These are phyloP conservation scores for Larimichthys crocea DNA, from an alignment of 2,113 vertebrate species.

Conservation along the genomic window DNA sequence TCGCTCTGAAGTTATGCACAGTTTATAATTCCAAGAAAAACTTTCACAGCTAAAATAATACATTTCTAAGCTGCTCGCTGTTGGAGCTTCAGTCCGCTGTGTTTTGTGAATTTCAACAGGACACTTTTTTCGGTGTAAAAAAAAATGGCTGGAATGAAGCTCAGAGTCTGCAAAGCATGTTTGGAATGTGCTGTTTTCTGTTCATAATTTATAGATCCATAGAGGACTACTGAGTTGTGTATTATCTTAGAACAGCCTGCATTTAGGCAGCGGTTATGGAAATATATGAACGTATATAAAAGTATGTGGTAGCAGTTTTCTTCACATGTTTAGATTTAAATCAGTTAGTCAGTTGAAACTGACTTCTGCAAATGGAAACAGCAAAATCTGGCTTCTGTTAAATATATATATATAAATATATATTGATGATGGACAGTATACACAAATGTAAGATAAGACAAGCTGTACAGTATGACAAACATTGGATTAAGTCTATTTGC, in stretches of 20 bases:
- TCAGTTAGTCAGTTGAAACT: neutral
- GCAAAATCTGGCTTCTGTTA: neutral
- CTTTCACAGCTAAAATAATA: conserved; percentile 85
- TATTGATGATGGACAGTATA: neutral
- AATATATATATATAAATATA: neutral
- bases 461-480: neutral
- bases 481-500: neutral
- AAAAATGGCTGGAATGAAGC: conserved; percentile 65
- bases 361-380: neutral
- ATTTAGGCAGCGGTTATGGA: neutral
- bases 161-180: conserved; percentile 50
- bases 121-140: conserved; percentile 22
- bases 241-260: neutral
- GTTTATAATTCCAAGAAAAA: conserved; percentile 82
- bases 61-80: conserved; percentile 60
- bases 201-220: neutral
- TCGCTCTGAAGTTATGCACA: conserved; percentile 77
- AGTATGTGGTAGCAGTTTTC: neutral
- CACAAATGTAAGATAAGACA: neutral
- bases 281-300: neutral
- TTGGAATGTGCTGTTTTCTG: conserved; percentile 55
- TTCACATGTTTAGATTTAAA: neutral
- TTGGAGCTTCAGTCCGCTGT: conserved; percentile 30
- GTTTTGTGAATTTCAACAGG: conserved; percentile 60
- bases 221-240: neutral